Evolutionary conservation across 2,113 vertebrate genomes (phyloP).

Genomic region (Monarcha castaneiventris): DNA sequence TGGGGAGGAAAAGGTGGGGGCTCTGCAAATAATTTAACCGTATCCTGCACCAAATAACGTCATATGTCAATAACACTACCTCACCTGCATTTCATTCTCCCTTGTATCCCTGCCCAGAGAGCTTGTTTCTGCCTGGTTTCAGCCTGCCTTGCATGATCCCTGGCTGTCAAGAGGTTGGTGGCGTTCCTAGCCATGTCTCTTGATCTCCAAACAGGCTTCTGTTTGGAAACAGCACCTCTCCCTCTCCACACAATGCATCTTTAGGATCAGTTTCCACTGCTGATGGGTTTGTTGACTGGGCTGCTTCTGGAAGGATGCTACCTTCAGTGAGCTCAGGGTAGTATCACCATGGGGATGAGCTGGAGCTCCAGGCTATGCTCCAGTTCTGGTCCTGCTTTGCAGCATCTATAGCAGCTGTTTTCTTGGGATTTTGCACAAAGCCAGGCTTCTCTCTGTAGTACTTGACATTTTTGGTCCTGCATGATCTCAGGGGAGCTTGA

Average conservation of each 20-base stretch:
- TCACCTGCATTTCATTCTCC: neutral
- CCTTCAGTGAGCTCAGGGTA: neutral
- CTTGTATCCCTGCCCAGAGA: neutral
- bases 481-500: neutral
- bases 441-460: neutral
- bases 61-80: neutral
- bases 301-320: neutral
- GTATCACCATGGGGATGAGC: neutral
- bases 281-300: neutral
- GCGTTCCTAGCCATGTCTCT: neutral
- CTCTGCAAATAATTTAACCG: conserved; percentile 15
- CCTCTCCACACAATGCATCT: neutral
- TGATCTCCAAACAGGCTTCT: neutral
- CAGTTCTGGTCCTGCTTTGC: neutral
- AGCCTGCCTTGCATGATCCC: neutral
- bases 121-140: neutral
- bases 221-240: neutral
- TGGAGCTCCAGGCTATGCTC: neutral
- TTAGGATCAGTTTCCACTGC: neutral
- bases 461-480: neutral
- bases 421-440: neutral
- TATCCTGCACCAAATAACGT: neutral
- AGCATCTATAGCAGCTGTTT: neutral
- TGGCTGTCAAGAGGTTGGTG: neutral
- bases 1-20: conserved; percentile 63